Conservation (phyloP, 1,140 invertebrate genomes). For the Scaptodrosophila lebanonensis region DNA sequence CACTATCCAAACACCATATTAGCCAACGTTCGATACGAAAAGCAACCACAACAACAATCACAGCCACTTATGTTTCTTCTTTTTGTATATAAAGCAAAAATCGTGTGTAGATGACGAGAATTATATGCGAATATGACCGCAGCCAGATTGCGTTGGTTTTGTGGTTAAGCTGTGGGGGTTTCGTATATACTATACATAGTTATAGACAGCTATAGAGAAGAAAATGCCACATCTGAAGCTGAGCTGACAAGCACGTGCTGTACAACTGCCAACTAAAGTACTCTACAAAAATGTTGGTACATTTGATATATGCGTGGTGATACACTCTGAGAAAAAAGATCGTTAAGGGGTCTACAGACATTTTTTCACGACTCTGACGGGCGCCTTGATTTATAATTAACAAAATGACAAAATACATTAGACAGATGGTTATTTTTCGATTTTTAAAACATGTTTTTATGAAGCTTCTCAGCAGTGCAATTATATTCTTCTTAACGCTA, state of each 20-base stretch:
- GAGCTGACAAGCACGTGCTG: constrained; percentile 52
- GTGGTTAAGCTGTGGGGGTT: constrained; percentile 19
- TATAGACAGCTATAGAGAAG: not conserved
- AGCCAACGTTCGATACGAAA: constrained; percentile 20
- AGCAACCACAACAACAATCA: not conserved
- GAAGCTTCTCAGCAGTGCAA: too few species aligned
- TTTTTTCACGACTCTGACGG: too few species aligned
- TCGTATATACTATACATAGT: not conserved
- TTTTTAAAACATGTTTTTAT: too few species aligned
- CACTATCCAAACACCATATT: constrained; percentile 30
- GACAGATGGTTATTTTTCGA: too few species aligned
- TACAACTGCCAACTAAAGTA: constrained; percentile 39
- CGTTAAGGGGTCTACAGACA: too few species aligned
- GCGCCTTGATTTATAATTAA: too few species aligned
- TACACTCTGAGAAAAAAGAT: too few species aligned
- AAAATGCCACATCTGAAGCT: not conserved
- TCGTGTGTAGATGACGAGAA: constrained; percentile 31
- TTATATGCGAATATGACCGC: constrained; percentile 41
- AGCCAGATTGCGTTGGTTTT: constrained; percentile 35
- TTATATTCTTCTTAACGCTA: too few species aligned
- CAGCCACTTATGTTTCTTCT: constrained; percentile 19
- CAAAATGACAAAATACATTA: too few species aligned
- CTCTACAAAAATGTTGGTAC: too few species aligned
- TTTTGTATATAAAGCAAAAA: constrained; percentile 17
- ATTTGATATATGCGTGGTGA: too few species aligned